Evolutionary conservation across 2,113 vertebrate genomes (phyloP).

Genomic region (Microcebus ravelobensis): DNA sequence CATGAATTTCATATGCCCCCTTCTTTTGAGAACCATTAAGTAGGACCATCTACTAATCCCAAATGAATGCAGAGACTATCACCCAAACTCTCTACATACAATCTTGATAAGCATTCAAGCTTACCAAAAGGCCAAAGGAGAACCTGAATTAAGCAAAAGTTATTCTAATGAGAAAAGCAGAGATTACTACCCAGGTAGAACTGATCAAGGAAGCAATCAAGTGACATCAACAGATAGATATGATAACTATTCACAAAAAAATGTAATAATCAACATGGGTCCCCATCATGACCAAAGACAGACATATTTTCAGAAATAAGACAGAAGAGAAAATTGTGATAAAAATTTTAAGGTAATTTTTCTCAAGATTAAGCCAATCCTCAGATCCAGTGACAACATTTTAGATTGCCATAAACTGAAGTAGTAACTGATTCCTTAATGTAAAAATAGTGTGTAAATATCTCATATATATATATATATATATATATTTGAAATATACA

Average conservation of each 20-base stretch:
- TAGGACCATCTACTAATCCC: neutral
- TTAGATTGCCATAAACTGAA: neutral
- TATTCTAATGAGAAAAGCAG: neutral
- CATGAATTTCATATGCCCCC: neutral
- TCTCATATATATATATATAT: too few species aligned
- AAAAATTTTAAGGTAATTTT: neutral
- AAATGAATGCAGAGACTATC: neutral
- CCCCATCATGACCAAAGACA: neutral
- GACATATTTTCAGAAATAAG: neutral
- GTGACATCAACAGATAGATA: neutral
- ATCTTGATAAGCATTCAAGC: neutral
- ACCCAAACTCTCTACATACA: neutral
- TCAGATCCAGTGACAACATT: neutral
- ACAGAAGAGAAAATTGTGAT: neutral
- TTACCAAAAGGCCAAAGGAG: neutral
- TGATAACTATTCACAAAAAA: neutral
- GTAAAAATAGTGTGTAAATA: neutral
- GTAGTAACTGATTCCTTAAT: neutral
- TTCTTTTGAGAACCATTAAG: neutral
- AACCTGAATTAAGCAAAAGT: neutral
- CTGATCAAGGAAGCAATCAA: neutral
- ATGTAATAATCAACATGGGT: neutral
- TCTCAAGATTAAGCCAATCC: neutral
- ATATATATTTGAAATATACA: neutral
- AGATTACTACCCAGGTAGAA: neutral